Base-by-base conservation (phyloP, 2,113 vertebrate genomes). In the Syrmaticus mikado region DNA sequence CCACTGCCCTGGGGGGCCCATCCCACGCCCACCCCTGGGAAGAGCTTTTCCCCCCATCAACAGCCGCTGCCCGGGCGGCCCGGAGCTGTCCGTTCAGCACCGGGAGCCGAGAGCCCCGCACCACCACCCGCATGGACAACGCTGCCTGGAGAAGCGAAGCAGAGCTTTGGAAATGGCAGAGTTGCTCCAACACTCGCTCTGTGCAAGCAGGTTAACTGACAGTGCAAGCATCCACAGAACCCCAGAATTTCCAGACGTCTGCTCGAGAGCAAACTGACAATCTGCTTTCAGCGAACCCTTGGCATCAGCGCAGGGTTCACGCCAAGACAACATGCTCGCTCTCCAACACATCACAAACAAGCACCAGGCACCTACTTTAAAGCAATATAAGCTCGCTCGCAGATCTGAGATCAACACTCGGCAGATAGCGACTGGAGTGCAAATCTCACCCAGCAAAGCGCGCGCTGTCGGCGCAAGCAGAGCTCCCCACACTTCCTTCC, bases 221-320 rank as follows among this genome's bases (percentile, higher is more conserved):
- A 81, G 30, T 14, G 41, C 75, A 62, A 40, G 79, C 82, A 73
- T 74, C 57, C 2, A 3, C 65, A 71, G 88, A 94, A 50, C 22
- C 40, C 73, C 77, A 46, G 88, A 74, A 94, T 88, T 80, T 81
- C 68, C 90, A 91, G 82, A 86, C 73, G 32, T 67, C 66, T 57
- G 57, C 74, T 92, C 93, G 71, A 90, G 50, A 95, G 79, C 0
- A 6, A 94, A 91, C 75, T 91, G 90, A 91, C 79, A 85, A 92
- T 85, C 93, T 95, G 79, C 72, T 92, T 92, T 89, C 76, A 83
- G 88, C 65, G 88, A 93, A 75, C 80, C 85, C 80, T 93, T 90
- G 96, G 93, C 93, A 94, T 52, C 50, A 58, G 79, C 76, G 82
- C 82, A 91, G 27, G 91, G 87, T 60, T 94, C 90, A 85, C 15